These are phyloP conservation scores for Odobenus rosmarus DNA, from an alignment of 2,113 vertebrate species.

Conservation along the genomic window DNA sequence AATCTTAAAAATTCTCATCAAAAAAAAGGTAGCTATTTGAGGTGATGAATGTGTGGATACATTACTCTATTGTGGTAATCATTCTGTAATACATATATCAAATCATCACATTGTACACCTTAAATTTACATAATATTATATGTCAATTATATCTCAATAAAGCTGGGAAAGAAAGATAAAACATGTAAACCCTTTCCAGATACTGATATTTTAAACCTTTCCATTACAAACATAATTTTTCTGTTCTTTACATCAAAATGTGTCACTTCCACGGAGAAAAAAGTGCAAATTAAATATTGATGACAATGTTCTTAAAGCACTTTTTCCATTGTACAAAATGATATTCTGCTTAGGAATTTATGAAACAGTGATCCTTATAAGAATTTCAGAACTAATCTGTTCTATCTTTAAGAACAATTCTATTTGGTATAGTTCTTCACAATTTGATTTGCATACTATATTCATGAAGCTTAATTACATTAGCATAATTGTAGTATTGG, in stretches of 20 bases:
- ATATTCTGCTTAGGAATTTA: slow-evolving; percentile 63
- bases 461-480: slow-evolving; percentile 81
- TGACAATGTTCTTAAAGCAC: slow-evolving; percentile 52
- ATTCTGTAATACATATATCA: not conserved
- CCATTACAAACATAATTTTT: not conserved
- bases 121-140: not conserved
- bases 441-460: slow-evolving; percentile 80
- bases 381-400: slow-evolving; percentile 46
- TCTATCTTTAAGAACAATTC: slow-evolving; percentile 66
- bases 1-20: not conserved
- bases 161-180: not conserved
- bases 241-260: slow-evolving; percentile 50
- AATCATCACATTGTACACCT: not conserved
- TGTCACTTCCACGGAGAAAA: slow-evolving; percentile 44
- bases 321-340: slow-evolving; percentile 40
- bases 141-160: not conserved
- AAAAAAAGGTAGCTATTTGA: not conserved
- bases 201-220: slow-evolving; percentile 1
- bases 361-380: slow-evolving; percentile 56
- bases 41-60: not conserved
- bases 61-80: not conserved
- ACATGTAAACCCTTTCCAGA: not conserved
- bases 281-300: slow-evolving; percentile 49
- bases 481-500: slow-evolving; percentile 64
- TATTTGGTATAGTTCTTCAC: slow-evolving; percentile 60